Base-by-base conservation (phyloP, 2,113 vertebrate species). In the Pseudorasbora parva region DNA sequence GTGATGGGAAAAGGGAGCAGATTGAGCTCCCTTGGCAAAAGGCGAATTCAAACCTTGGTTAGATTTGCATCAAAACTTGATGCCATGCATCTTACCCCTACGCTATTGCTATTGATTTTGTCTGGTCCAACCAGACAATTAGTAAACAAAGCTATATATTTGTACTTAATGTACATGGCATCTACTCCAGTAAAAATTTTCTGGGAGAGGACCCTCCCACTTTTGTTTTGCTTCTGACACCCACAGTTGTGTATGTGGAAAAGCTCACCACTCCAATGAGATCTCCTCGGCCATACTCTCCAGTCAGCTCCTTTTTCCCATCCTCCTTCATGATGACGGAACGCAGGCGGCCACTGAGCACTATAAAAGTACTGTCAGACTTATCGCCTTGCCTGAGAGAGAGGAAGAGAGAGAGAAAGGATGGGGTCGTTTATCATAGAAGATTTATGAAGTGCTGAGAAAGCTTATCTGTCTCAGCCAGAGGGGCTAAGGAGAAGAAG, bases 321-420 rank as follows among this genome's bases (percentile, higher is more conserved):
- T 99, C 95, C 1, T 98, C 97, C 93, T 96, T 96, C 47, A 92
- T 93, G 72, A 98, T 95, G 87, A 99, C 98, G 0, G 97, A 97
- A 76, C 97, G 96, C 21, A 99, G 93, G 0, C 97, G 95, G 0
- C 98, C 97, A 0, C 96, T 99, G 88, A 99, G 93, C 78, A 99
- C 97, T 0, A 99, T 98, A 90, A 95, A 98, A 0, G 97, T 98
- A 89, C 97, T 97, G 85, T 99, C 97, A 0, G 97, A 98, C 89
- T 94, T 97, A 92, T 99, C 97, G 0, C 95, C 96, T 87, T 99
- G 97, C 91, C 98, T 99, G 87, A 59, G 33, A 83, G 60, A 81
- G 57, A 81, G 47, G 76, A 10, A 76, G 41, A 62, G 57, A 62
- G 68, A 37, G 8, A n/a, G 17, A 86, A 15, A 15, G 30, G 56